Evolutionary conservation across 2,113 vertebrate genomes (phyloP).

Genomic region (Emberiza fucata): DNA sequence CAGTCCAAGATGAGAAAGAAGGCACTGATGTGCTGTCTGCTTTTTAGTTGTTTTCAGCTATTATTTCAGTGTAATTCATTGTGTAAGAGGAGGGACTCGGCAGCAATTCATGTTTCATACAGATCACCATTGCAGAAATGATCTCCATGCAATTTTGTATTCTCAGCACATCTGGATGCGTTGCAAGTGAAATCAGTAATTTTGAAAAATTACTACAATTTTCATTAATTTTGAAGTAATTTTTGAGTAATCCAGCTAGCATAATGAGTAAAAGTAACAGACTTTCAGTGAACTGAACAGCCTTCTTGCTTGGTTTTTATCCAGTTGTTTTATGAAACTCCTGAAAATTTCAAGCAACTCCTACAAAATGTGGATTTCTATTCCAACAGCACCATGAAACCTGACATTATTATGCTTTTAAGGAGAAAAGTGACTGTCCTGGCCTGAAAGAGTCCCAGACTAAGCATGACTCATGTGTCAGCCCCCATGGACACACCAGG

Average conservation of each 20-base stretch:
- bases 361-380: neutral
- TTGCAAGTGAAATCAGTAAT: neutral
- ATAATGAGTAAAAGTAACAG: neutral
- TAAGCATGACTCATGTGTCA: neutral
- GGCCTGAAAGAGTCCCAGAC: neutral
- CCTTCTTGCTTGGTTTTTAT: neutral
- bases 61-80: neutral
- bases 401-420: neutral
- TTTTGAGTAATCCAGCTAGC: neutral
- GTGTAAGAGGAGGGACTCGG: neutral
- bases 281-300: neutral
- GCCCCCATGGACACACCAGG: neutral
- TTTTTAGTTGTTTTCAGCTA: neutral
- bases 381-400: neutral
- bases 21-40: neutral
- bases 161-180: neutral
- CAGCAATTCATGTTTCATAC: neutral
- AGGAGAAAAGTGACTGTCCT: neutral
- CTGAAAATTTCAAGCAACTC: neutral
- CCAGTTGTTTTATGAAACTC: neutral
- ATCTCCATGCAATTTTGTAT: neutral
- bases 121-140: neutral
- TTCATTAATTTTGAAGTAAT: neutral
- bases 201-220: neutral
- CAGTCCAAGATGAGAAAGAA: neutral